Evolutionary conservation across 2,888 invertebrate genomes (phyloP).

Genomic region (Tenodera sinensis): DNA sequence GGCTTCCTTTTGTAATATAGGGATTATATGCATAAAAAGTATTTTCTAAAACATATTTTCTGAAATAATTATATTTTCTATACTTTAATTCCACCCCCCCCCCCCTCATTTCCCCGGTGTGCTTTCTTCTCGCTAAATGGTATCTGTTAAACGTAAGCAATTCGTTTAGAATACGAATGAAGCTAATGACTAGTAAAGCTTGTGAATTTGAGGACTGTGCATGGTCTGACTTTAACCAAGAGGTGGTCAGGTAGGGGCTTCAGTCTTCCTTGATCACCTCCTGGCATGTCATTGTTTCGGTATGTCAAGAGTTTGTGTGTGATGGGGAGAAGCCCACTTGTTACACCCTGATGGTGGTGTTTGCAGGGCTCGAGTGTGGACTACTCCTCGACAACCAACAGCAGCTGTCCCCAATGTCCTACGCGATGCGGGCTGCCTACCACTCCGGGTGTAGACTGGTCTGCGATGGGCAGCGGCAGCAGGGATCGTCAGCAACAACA

Average conservation of each 20-base stretch:
- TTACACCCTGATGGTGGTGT: not conserved
- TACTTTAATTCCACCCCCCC: too few species aligned
- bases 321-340: not conserved
- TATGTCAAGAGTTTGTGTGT: not conserved
- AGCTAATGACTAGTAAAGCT: too few species aligned
- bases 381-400: slow-evolving; percentile 22
- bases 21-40: too few species aligned
- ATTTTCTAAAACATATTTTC: too few species aligned
- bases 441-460: slow-evolving; percentile 32
- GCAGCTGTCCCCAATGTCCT: slow-evolving; percentile 33
- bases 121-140: too few species aligned
- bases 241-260: not conserved
- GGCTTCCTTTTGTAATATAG: too few species aligned
- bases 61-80: too few species aligned
- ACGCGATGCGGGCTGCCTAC: slow-evolving; percentile 28
- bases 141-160: too few species aligned
- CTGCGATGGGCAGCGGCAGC: slow-evolving; percentile 25
- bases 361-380: not conserved
- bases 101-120: too few species aligned
- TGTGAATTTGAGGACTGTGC: too few species aligned
- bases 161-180: too few species aligned
- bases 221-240: too few species aligned
- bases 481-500: slow-evolving; percentile 2
- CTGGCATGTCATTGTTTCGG: not conserved
- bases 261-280: not conserved